A percentile compares a stretch with the other conserved stretches of the same genome.
Conservation (phyloP, 1,140 invertebrate species). For the Caenorhabditis brenneri region DNA sequence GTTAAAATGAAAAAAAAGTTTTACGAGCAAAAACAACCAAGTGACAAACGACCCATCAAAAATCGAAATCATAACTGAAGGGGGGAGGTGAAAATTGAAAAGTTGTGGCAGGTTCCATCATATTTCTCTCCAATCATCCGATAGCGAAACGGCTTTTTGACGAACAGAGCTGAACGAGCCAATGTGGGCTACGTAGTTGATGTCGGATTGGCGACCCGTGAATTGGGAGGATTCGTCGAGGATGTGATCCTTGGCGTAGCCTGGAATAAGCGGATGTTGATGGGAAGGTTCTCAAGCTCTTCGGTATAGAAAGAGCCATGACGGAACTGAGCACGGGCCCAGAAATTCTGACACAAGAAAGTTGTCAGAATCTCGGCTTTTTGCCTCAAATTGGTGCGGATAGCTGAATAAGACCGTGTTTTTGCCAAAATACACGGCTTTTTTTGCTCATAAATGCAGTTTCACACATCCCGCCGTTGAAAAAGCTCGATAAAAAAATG, state of each 20-base stretch:
- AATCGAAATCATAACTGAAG: conserved; percentile 12
- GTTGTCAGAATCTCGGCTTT: too few relatives aligned
- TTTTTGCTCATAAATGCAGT: too few relatives aligned
- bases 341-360: too few relatives aligned
- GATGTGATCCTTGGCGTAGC: conserved; percentile 37
- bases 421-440: too few relatives aligned
- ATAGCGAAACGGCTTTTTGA: background rate
- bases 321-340: background rate
- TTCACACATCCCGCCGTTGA: too few relatives aligned
- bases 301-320: background rate
- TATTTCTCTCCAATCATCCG: background rate
- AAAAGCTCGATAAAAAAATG: too few relatives aligned
- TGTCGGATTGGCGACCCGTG: conserved; percentile 30
- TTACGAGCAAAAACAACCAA: conserved; percentile 16
- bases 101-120: background rate
- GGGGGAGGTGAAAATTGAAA: too few relatives aligned
- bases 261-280: too few relatives aligned
- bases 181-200: conserved; percentile 30
- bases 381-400: too few relatives aligned
- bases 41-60: background rate
- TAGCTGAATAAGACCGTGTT: too few relatives aligned
- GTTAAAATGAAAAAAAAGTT: too few relatives aligned
- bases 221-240: conserved; percentile 32
- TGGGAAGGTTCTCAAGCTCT: background rate
- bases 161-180: conserved; percentile 44